Evolutionary conservation across 1,140 invertebrate species (phyloP).

Genomic region (Zaprionus tsacasi): DNA sequence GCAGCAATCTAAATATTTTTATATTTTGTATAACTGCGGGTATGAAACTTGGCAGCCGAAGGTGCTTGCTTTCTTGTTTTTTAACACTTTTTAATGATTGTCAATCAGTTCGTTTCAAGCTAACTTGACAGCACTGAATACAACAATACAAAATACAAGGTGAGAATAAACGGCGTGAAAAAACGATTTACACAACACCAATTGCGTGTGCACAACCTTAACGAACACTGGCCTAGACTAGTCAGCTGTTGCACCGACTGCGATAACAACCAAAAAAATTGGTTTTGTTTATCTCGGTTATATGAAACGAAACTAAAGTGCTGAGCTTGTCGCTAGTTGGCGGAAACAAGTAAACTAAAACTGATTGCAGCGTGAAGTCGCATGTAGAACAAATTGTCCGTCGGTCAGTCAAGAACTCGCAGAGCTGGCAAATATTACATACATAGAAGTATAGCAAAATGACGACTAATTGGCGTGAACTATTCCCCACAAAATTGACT

Average conservation of each 20-base stretch:
- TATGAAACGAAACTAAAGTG: constrained; percentile 29
- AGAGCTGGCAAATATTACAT: constrained; percentile 37
- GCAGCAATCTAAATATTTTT: no score
- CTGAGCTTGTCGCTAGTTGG: constrained; percentile 34
- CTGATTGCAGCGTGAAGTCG: constrained; percentile 47
- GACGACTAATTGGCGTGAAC: constrained; percentile 87
- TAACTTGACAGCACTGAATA: neutral
- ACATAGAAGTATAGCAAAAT: constrained; percentile 40
- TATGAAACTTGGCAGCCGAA: no score
- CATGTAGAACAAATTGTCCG: neutral
- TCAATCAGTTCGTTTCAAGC: neutral
- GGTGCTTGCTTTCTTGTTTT: no score
- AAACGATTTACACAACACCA: neutral
- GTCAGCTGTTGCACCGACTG: neutral
- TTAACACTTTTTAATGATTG: neutral
- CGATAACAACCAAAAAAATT: constrained; percentile 9
- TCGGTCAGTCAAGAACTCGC: constrained; percentile 23
- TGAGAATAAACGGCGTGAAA: neutral
- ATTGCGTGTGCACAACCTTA: neutral
- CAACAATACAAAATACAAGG: neutral
- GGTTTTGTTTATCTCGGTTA: constrained; percentile 33
- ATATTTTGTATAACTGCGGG: no score
- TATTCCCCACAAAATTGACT: constrained; percentile 92
- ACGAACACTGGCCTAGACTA: neutral
- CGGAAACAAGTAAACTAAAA: constrained; percentile 32